A percentile compares a stretch with the other conserved stretches of the same genome.
Evolutionary conservation across 2,797 vertebrate genomes (phyloP).

Genomic region (Sparus aurata): DNA sequence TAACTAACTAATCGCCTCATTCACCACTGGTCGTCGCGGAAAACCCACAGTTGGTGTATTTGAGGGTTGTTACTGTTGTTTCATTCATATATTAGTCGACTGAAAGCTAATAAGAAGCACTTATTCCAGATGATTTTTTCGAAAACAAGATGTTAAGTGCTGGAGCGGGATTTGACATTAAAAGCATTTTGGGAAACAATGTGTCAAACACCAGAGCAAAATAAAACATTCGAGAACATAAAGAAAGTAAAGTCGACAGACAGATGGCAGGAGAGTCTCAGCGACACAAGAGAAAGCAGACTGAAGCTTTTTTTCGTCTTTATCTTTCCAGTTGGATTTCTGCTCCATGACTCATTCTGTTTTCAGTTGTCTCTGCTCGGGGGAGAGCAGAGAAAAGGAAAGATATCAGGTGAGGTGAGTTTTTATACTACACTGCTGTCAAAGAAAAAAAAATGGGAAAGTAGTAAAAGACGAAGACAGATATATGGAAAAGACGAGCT

Average conservation of each 20-base stretch:
- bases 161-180: not conserved
- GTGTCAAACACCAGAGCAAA: not conserved
- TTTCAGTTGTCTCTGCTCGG: constrained; percentile 32
- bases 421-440: constrained; percentile 33
- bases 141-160: not conserved
- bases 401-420: constrained; percentile 26
- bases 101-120: not conserved
- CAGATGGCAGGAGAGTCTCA: constrained; percentile 38
- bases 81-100: not conserved
- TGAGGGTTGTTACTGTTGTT: not conserved
- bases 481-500: constrained; percentile 7
- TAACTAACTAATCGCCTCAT: no score
- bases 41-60: not conserved
- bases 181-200: not conserved
- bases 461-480: constrained; percentile 11
- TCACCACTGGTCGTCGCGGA: not conserved
- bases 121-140: not conserved
- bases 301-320: constrained; percentile 5
- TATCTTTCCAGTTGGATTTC: constrained; percentile 29
- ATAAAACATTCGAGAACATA: constrained; percentile 6
- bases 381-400: constrained; percentile 12
- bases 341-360: constrained; percentile 51
- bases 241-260: constrained; percentile 30
- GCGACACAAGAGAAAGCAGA: constrained; percentile 16
- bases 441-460: constrained; percentile 30